Evolutionary conservation across 2,888 invertebrate genomes (phyloP), one percentile per base, ranked within the genome.

Genomic region (Miltochrista miniata): DNA sequence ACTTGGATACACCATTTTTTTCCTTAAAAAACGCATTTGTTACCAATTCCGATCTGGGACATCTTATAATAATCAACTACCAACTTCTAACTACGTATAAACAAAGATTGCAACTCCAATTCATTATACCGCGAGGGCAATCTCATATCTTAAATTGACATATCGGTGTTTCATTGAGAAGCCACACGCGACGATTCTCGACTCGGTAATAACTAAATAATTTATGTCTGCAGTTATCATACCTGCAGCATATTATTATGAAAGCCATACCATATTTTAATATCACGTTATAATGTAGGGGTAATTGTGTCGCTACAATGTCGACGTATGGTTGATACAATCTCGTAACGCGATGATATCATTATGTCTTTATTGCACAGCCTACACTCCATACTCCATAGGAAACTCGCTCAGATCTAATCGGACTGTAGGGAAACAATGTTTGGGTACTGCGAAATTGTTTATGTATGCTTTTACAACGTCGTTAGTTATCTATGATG

Each of bases 231-330:
- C 50, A 64, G 59, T 69, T 65, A 69, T 59, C 54, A 61, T 30
- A 39, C 12, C 43, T 51, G 51, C 61, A 54, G 51, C 60, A 50
- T 64, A 60, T 68, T 57, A 74, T 74, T 74, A 75, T 42, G 59
- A 67, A 51, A 60, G 61, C 64, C 59, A 69, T 72, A 56, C 64
- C 52, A 61, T 48, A 61, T 70, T 68, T 65, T 70, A 69, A 73
- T 76, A 62, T 62, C 64, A 55, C 60, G 70, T 70, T 73, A 64
- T 68, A 61, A 60, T 60, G 64, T 61, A 56, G 63, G 54, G 58
- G 64, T 61, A 69, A 71, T 71, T 69, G 71, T 67, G 68, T 70
- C 63, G 69, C 61, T 59, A 70, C 70, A 74, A 64, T 73, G 71
- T 70, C 61, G 56, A 53, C 46, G 45, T 14, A 24, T 12, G 7